Conservation (phyloP, 1,140 invertebrate genomes). For the Bombus picipes region DNA sequence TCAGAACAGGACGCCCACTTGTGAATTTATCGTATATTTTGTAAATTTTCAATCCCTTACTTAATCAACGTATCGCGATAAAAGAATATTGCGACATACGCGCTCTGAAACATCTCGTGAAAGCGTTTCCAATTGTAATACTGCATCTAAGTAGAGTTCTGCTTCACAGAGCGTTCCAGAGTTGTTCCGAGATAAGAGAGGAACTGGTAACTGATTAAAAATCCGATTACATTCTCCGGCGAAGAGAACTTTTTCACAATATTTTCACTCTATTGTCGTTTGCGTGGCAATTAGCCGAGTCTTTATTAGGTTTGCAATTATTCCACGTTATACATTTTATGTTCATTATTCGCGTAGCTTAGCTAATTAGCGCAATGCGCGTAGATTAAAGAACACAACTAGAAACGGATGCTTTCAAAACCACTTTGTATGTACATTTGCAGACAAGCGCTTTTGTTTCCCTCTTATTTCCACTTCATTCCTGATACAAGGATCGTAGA, state of each 20-base stretch:
- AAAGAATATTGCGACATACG: background rate
- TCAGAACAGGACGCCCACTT: background rate
- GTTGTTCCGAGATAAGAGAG: background rate
- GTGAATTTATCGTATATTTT: too few relatives aligned
- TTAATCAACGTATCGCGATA: background rate
- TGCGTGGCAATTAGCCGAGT: slow-evolving; percentile 10
- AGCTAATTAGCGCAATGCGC: slow-evolving; percentile 24
- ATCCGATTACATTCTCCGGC: slow-evolving; percentile 11
- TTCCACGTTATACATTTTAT: slow-evolving; percentile 39
- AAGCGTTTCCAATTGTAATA: background rate
- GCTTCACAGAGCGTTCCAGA: background rate
- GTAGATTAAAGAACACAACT: slow-evolving; percentile 26
- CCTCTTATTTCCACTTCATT: too few relatives aligned
- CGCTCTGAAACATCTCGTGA: background rate
- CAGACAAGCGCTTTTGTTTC: background rate
- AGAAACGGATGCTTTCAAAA: background rate
- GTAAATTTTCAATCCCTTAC: background rate
- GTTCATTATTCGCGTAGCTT: slow-evolving; percentile 12
- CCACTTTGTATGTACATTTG: background rate
- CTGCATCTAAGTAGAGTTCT: background rate
- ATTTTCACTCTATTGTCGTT: slow-evolving; percentile 29
- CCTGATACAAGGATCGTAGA: background rate
- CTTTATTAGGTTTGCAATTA: slow-evolving; percentile 14
- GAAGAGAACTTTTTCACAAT: background rate
- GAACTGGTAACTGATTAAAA: background rate